Conservation (phyloP, 1,140 invertebrate species). For the Thaumatotibia leucotreta region DNA sequence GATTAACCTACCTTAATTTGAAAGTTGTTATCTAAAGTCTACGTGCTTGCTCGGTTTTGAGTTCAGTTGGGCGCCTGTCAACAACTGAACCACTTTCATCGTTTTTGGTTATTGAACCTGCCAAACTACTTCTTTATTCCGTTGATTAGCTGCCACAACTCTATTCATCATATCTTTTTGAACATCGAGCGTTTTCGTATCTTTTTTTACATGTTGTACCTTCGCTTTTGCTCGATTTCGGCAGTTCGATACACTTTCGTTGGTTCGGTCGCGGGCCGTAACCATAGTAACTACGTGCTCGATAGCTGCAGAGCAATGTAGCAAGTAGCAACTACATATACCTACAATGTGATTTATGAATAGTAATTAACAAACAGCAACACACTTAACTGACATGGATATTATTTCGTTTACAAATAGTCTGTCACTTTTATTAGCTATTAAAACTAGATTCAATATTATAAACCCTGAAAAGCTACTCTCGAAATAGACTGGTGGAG, state of each 20-base stretch:
- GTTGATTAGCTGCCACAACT: background rate
- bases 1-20: background rate
- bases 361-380: no score
- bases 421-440: no score
- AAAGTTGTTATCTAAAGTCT: background rate
- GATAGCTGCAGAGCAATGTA: conserved; percentile 24
- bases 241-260: conserved; percentile 54
- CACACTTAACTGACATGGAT: no score
- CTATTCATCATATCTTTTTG: background rate
- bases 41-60: background rate
- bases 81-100: conserved; percentile 22
- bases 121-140: background rate
- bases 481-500: background rate
- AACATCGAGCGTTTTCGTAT: background rate
- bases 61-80: conserved; percentile 17
- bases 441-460: background rate
- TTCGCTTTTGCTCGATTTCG: conserved; percentile 31
- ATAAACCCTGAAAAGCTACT: background rate
- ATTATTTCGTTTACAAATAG: no score
- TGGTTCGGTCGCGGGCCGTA: conserved; percentile 41
- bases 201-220: background rate
- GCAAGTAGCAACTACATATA: background rate
- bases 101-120: background rate
- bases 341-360: no score
- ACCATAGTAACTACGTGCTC: conserved; percentile 51